phyloP scores from a whole-genome alignment of 2,888 invertebrate species.

The Ditylenchus weischeri region DNA sequence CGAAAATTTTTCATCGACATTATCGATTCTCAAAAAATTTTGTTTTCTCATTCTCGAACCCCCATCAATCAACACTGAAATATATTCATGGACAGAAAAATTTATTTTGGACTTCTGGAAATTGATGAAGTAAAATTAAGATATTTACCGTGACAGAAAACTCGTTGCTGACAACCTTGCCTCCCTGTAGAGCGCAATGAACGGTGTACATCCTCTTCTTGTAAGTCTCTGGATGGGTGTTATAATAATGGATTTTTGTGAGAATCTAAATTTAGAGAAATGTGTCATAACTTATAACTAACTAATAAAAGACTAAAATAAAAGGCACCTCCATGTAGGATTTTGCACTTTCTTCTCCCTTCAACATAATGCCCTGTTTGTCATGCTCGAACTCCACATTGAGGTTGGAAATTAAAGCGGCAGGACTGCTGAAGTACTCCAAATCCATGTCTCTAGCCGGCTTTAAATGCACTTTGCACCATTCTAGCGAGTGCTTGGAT shows the following conservation, averaged over 20 bases:
- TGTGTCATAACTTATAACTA: no score
- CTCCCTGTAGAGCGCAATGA: conserved; percentile 70
- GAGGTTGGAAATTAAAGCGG: conserved; percentile 72
- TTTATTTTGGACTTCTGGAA: no score
- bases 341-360: conserved; percentile 61
- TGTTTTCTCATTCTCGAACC: no score
- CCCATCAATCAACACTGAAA: no score
- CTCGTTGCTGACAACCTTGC: conserved; percentile 89
- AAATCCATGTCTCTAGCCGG: conserved; percentile 92
- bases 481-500: conserved; percentile 65
- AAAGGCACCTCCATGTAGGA: conserved; percentile 57
- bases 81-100: no score
- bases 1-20: no score
- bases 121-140: background rate
- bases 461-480: conserved; percentile 87
- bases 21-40: no score
- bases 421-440: conserved; percentile 79
- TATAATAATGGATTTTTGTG: conserved; percentile 71
- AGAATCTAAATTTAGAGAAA: conserved; percentile 40
- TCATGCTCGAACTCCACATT: conserved; percentile 81
- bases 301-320: no score
- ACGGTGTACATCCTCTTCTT: conserved; percentile 72
- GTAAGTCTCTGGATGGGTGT: conserved; percentile 88
- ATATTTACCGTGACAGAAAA: conserved; percentile 68
- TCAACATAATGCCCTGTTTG: conserved; percentile 66